Evolutionary conservation across 2,888 invertebrate species (phyloP), one percentile per base, ranked within the genome.

Genomic region (Drosophila macrospina): DNA sequence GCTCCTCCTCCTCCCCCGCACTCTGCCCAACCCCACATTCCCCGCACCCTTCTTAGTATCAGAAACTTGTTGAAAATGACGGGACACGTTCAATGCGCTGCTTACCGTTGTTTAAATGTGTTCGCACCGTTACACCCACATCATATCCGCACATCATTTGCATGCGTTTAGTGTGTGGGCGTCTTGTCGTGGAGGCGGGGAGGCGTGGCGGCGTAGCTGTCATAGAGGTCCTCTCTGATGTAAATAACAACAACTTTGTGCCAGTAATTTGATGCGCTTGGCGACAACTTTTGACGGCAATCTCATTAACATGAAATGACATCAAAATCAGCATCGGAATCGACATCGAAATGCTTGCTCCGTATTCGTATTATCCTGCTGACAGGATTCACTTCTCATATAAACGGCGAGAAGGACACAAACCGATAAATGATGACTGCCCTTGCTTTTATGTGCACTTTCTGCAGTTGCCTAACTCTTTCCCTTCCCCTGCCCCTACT

Each of bases 101-200:
- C 61, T 76, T 66, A 87, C 86, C 83, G 82, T 70, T 56, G 50
- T 47, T 66, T 73, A 85, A 75, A 68, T 64, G 72, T 50, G 57
- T 66, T 69, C 73, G 63, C 28, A 50, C 36, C 24, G 11, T 1
- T 26, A 34, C 42, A 20, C 36, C 39, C 30, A 39, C 44, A 32
- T 39, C 32, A 75, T 76, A 75, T 76, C 65, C 69, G 73, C 74
- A 69, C 87, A 65, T 86, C 85, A 81, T 84, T 81, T 86, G 81
- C 81, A 81, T 81, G 57, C 48, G 63, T 65, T 83, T 57, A 70
- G 64, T 52, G 41, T 37, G 59, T 41, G 26, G 41, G 39, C 15
- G 16, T 41, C n/a, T n/a, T n/a, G n/a, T n/a, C n/a, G n/a, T n/a
- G n/a, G n/a, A n/a, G n/a, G 30, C 26, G 41, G 24, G 13, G 41